Percentiles rank a stretch among this genome's conserved stretches.
These are phyloP conservation scores for Orchesella cincta DNA, from an alignment of 1,140 invertebrate genomes.

Conservation along the genomic window DNA sequence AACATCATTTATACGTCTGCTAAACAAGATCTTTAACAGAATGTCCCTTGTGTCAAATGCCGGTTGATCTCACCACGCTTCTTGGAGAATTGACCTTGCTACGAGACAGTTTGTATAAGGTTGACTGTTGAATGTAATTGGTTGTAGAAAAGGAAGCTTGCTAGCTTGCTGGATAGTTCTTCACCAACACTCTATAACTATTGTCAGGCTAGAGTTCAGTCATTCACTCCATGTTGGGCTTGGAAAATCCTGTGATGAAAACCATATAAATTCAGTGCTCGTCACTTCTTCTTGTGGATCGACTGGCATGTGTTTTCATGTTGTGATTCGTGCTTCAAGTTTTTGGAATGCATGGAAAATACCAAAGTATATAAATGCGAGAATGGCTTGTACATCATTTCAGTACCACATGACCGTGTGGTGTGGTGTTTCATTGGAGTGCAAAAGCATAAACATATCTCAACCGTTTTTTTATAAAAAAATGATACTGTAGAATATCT, in stretches of 20 bases:
- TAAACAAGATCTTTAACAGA: background rate
- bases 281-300: background rate
- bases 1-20: too few species aligned
- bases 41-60: background rate
- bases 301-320: too few species aligned
- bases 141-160: background rate
- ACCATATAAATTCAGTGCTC: background rate
- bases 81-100: background rate
- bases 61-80: background rate
- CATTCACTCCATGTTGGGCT: background rate
- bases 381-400: background rate
- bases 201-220: background rate
- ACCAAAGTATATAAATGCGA: background rate
- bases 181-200: background rate
- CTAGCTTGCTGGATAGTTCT: background rate
- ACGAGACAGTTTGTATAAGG: background rate
- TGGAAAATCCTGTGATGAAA: background rate
- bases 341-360: background rate
- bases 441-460: background rate
- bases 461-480: background rate
- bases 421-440: too few species aligned
- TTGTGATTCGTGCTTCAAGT: too few species aligned
- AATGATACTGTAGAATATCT: background rate
- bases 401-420: too few species aligned
- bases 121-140: too few species aligned